phyloP scores from a whole-genome alignment of 2,113 vertebrate species.

The Maccullochella peelii region DNA sequence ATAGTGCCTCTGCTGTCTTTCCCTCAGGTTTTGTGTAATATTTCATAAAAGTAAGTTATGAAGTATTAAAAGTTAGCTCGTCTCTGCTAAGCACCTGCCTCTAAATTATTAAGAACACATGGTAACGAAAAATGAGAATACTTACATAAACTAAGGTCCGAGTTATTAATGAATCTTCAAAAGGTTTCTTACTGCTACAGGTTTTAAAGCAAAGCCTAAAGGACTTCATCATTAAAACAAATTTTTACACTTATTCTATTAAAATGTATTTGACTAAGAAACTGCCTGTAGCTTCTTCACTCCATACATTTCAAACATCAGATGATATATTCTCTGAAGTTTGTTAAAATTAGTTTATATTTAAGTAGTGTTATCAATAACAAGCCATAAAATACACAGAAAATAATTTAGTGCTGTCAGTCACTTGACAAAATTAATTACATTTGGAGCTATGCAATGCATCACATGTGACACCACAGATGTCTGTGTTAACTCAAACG shows the following conservation, averaged over 20 bases:
- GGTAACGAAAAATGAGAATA: constrained; percentile 5
- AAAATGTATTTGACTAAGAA: not conserved
- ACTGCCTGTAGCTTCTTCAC: constrained; percentile 4
- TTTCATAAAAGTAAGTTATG: not conserved
- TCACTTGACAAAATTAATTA: constrained; percentile 17
- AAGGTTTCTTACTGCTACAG: not conserved
- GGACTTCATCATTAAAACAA: not conserved
- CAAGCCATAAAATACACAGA: not conserved
- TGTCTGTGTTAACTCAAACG: constrained; percentile 17
- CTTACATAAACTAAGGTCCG: constrained; percentile 14
- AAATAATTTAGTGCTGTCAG: not conserved
- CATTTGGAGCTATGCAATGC: not conserved
- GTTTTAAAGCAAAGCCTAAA: constrained; percentile 25
- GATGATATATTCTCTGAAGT: constrained; percentile 3
- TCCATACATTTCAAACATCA: constrained; percentile 17
- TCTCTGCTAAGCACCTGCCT: not conserved
- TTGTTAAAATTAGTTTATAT: not conserved
- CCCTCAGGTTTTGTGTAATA: not conserved
- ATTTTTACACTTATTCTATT: not conserved
- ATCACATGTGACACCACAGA: constrained; percentile 23
- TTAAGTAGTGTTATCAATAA: constrained; percentile 3
- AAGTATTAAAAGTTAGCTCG: not conserved
- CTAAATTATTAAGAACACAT: not conserved
- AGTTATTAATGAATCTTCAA: not conserved
- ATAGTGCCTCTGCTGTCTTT: not conserved